phyloP scores from a whole-genome alignment of 2,113 vertebrate genomes.

The Crotalus tigris region DNA sequence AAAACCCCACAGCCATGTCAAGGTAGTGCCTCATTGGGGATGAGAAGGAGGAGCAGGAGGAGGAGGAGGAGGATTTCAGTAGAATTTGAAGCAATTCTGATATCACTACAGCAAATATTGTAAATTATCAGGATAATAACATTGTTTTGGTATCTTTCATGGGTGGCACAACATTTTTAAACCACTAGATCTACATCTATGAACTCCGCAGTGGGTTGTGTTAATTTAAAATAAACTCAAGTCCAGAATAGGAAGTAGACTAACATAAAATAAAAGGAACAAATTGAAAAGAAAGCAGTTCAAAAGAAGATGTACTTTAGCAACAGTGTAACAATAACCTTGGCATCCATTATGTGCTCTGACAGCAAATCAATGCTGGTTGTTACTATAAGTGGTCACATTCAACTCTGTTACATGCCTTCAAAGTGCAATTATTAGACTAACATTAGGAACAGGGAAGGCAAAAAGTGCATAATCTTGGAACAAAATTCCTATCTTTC shows the following conservation, averaged over 20 bases:
- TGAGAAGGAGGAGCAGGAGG: not conserved
- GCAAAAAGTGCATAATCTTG: not conserved
- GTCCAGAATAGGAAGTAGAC: not conserved
- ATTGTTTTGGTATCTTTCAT: not conserved
- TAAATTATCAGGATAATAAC: not conserved
- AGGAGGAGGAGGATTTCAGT: not conserved
- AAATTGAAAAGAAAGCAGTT: constrained; percentile 11
- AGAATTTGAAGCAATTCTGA: not conserved
- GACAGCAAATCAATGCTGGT: not conserved
- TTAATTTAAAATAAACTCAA: constrained; percentile 28
- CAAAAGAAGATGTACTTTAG: not conserved
- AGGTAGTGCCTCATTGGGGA: not conserved
- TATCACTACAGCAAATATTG: not conserved
- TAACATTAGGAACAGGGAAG: not conserved
- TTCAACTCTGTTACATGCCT: not conserved
- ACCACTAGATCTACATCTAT: not conserved
- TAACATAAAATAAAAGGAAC: not conserved
- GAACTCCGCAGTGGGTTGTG: not conserved
- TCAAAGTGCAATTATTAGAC: constrained; percentile 9
- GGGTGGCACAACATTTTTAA: not conserved
- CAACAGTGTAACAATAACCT: constrained; percentile 17
- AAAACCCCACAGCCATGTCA: not conserved
- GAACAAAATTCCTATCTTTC: not conserved
- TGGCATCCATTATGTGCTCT: constrained; percentile 10
- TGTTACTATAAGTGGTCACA: not conserved